Evolutionary conservation across 1,140 invertebrate genomes (phyloP), one percentile per base, ranked within the genome.

Genomic region (Drosophila micromelanica): DNA sequence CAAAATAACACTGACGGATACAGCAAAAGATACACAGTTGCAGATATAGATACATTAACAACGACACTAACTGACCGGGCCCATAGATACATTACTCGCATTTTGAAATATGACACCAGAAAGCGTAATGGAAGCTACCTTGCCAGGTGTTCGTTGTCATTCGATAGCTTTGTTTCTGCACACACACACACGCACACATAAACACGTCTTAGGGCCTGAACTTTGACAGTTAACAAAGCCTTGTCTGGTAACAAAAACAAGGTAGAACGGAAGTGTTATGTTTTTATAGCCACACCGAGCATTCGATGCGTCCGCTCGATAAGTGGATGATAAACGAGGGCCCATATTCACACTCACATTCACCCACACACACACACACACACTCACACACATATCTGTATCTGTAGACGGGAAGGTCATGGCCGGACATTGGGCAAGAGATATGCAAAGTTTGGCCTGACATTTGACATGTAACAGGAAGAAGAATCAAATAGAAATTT

Each of bases 241-340:
- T 27, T 15, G 54, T 12, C 2, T 13, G 15, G 20, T 38, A 45
- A 57, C 51, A 57, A 70, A 61, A 64, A 64, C 54, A 64, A 27
- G 32, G 32, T 35, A 35, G 32, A 46, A 64, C 71, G 75, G 75
- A 77, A 77, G 75, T 77, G 64, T 74, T 70, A 74, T 65, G 60
- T 67, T 51, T 65, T 68, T 61, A 73, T 67, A 54, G 62, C 62
- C 54, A 49, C 37, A 49, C 46, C 37, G 13, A 45, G 32, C 43
- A 56, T 56, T 73, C 37, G 74, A 70, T 74, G 72, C 74, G 48
- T 51, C 56, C 74, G 73, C 70, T 62, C 43, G 70, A 73, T 73
- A 73, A 76, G 70, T 55, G 51, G 38, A 65, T 72, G 73, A 76
- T 61, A 65, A 67, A 67, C 62, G 68, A 70, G 56, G 32, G 43